These are phyloP conservation scores for Campoletis raptor DNA, from an alignment of 2,888 invertebrate genomes.

Conservation along the genomic window DNA sequence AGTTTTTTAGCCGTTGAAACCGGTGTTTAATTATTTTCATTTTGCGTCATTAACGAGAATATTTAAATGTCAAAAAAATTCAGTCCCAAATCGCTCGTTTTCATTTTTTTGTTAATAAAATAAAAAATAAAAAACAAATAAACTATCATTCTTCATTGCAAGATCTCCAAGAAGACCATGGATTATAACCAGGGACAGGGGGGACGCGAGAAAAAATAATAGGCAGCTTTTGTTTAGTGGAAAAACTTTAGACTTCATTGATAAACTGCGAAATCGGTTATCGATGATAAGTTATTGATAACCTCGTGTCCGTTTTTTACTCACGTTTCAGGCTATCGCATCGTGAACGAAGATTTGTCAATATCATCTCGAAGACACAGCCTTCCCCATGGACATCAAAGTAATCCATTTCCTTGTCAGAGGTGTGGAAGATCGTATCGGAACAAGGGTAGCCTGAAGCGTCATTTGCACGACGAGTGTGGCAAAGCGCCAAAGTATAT, in stretches of 20 bases:
- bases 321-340: constrained; percentile 74
- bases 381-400: constrained; percentile 54
- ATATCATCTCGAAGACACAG: constrained; percentile 57
- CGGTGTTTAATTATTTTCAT: constrained; percentile 33
- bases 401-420: constrained; percentile 77
- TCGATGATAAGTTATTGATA: constrained; percentile 59
- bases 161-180: constrained; percentile 54
- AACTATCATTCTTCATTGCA: constrained; percentile 48
- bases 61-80: constrained; percentile 3
- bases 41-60: constrained; percentile 7
- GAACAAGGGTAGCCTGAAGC: constrained; percentile 90
- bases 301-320: constrained; percentile 69
- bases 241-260: not conserved
- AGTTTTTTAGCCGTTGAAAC: constrained; percentile 41
- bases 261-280: constrained; percentile 26
- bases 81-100: constrained; percentile 19
- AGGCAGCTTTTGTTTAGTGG: constrained; percentile 33
- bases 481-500: constrained; percentile 90
- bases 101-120: constrained; percentile 7
- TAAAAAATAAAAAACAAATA: constrained; percentile 2
- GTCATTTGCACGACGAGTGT: constrained; percentile 92
- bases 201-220: constrained; percentile 2
- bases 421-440: constrained; percentile 80
- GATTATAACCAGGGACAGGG: constrained; percentile 28
- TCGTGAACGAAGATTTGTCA: constrained; percentile 46